Base-by-base conservation (phyloP, 2,888 invertebrate genomes). In the Lasiommata megera region DNA sequence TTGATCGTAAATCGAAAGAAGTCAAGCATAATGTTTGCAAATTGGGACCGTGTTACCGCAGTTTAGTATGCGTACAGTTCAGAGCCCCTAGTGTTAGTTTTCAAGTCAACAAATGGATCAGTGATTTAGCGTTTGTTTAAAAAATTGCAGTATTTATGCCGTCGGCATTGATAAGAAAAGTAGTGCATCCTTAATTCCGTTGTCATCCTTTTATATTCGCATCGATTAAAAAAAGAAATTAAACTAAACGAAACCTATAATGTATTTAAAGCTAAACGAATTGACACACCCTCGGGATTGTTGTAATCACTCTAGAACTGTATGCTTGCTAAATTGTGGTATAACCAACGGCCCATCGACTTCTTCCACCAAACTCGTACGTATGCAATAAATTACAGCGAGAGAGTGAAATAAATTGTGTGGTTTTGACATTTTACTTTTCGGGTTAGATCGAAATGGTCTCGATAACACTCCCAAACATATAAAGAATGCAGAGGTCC, bases 371-470 rank as follows among this genome's bases (percentile, higher is more conserved):
- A 67, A 77, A 76, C 72, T 74, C 76, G 73, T 78, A 76, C 70
- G 72, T 62, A 69, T 71, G 69, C 77, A 69, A 81, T 80, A 80
- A 78, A 80, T 80, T 74, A 80, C 71, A 75, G 73, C 72, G 67
- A 73, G 67, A 67, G 67, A 59, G 58, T 62, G 67, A 77, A 69
- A 80, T 81, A 80, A 74, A 78, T 79, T 77, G 70, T 37, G 61
- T 54, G 63, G 64, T 79, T 75, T 74, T 41, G 77, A 76, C 74
- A 69, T 80, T 78, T 43, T 65, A 61, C 64, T 67, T 72, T 70
- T 71, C 61, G 44, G 58, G 55, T 69, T 68, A 70, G 62, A 54
- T 14, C 44, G 54, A 41, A 54, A 51, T 31, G 34, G 16, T 28
- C 37, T 18, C 41, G 38, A 52, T 52, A 56, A 51, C 31, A 43